Evolutionary conservation across 2,888 invertebrate species (phyloP).

Genomic region (Oscheius myriophilus): DNA sequence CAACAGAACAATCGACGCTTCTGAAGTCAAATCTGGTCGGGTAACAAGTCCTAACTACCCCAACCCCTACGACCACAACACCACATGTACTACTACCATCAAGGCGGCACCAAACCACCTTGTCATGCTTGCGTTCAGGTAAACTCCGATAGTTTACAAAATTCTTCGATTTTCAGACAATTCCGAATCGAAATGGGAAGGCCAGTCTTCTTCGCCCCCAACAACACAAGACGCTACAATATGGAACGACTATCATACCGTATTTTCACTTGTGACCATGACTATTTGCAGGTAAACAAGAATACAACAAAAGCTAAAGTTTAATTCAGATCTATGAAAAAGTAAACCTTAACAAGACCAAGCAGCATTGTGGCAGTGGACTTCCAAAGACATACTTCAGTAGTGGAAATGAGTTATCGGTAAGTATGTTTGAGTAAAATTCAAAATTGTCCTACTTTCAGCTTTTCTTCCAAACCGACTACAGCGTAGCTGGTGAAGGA

Average conservation of each 20-base stretch:
- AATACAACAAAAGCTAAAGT: neutral
- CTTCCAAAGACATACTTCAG: constrained; percentile 41
- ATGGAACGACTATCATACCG: neutral
- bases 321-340: constrained; percentile 22
- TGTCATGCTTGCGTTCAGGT: constrained; percentile 13
- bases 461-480: constrained; percentile 45
- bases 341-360: neutral
- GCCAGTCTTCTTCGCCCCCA: constrained; percentile 1
- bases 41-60: constrained; percentile 66
- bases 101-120: constrained; percentile 23
- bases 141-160: neutral
- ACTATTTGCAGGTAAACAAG: constrained; percentile 14
- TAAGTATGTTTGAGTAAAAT: too few species aligned
- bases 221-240: neutral
- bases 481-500: constrained; percentile 43
- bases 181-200: constrained; percentile 19
- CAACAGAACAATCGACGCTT: constrained; percentile 62
- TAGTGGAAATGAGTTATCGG: neutral
- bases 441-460: constrained; percentile 10
- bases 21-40: constrained; percentile 43
- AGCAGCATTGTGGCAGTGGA: constrained; percentile 44
- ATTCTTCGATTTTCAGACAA: constrained; percentile 5
- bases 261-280: constrained; percentile 23
- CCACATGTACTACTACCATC: constrained; percentile 52
- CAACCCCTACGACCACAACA: constrained; percentile 56